phyloP scores from a whole-genome alignment of 64 coral and sea anemone species.

The Stichodactyla mertensii region DNA sequence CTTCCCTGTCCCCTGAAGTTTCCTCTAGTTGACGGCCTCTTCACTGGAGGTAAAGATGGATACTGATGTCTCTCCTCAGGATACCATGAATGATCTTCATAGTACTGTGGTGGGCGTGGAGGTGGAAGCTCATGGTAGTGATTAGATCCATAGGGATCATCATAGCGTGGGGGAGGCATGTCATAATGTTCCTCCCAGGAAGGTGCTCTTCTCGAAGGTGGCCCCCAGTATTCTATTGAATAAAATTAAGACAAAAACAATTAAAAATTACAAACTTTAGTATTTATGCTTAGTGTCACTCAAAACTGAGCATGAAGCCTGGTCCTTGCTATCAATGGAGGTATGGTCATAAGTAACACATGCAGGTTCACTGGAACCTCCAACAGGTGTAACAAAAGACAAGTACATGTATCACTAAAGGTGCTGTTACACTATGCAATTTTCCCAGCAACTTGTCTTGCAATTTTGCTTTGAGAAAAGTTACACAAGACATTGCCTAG shows the following conservation, averaged over 20 bases:
- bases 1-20: slow-evolving; percentile 15
- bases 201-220: not conserved
- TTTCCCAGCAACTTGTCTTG: too few species aligned
- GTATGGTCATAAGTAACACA: too few species aligned
- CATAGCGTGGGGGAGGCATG: not conserved
- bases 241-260: not conserved
- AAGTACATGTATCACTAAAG: too few species aligned
- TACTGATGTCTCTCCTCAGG: not conserved
- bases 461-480: too few species aligned
- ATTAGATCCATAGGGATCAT: not conserved
- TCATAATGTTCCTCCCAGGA: not conserved
- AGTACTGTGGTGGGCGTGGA: not conserved
- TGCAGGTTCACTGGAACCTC: too few species aligned
- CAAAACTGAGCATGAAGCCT: too few species aligned
- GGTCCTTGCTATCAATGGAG: too few species aligned
- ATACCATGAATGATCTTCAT: slow-evolving; percentile 2
- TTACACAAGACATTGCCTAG: too few species aligned
- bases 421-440: too few species aligned
- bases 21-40: slow-evolving; percentile 14
- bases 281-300: too few species aligned
- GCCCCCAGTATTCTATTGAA: not conserved
- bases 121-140: not conserved
- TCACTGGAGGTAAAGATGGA: not conserved
- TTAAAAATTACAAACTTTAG: too few species aligned
- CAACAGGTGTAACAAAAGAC: too few species aligned